Evolutionary conservation across 1,140 invertebrate genomes (phyloP).

Genomic region (Agrypnia vestita): DNA sequence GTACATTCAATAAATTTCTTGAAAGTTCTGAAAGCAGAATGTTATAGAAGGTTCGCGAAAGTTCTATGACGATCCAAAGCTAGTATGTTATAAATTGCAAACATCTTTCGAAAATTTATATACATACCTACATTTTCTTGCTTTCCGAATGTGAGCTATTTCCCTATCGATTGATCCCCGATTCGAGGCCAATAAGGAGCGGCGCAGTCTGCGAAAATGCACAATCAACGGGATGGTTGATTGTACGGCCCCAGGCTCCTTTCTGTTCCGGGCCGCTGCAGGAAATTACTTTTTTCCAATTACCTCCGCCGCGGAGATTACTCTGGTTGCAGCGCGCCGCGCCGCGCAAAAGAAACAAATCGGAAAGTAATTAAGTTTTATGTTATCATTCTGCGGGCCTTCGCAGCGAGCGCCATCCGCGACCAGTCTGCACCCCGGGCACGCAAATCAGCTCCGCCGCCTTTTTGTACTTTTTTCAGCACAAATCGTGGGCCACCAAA

Average conservation of each 20-base stretch:
- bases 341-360: constrained; percentile 34
- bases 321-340: constrained; percentile 17
- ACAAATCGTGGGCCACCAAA: too few relatives aligned
- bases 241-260: neutral
- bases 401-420: neutral
- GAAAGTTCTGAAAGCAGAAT: too few relatives aligned
- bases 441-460: too few relatives aligned
- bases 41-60: too few relatives aligned
- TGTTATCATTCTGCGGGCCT: constrained; percentile 9
- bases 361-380: constrained; percentile 28
- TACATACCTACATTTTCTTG: neutral
- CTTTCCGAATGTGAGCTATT: neutral
- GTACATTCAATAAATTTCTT: too few relatives aligned
- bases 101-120: neutral
- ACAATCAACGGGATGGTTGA: neutral
- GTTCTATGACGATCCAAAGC: too few relatives aligned
- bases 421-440: too few relatives aligned
- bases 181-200: neutral
- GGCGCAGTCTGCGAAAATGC: constrained; percentile 6
- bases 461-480: too few relatives aligned
- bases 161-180: constrained; percentile 7
- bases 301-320: constrained; percentile 28
- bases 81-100: too few relatives aligned
- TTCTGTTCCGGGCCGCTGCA: neutral
- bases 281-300: constrained; percentile 42